These are phyloP conservation scores for Glareola pratincola DNA, from an alignment of 2,113 vertebrate genomes.

Conservation along the genomic window DNA sequence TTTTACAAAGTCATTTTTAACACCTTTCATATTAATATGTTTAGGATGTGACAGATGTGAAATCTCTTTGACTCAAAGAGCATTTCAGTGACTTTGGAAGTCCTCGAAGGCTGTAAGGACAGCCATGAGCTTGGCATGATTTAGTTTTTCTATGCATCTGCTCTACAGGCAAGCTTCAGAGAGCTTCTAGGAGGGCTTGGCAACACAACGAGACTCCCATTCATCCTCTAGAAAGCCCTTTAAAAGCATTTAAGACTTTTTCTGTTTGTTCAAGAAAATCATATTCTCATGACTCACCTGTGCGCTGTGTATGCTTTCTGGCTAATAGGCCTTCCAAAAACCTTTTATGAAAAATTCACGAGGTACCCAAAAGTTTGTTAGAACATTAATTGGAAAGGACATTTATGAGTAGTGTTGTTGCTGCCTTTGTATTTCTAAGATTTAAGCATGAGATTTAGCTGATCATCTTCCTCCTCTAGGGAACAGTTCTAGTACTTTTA, in stretches of 20 bases:
- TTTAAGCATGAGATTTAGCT: background rate
- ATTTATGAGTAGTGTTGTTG: background rate
- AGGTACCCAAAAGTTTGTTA: background rate
- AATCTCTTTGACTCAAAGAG: conserved; percentile 36
- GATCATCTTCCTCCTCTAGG: background rate
- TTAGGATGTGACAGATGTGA: conserved; percentile 13
- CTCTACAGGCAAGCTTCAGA: background rate
- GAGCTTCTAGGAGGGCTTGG: background rate
- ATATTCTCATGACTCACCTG: background rate
- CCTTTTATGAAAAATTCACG: background rate
- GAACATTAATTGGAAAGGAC: background rate
- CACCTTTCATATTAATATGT: conserved; percentile 33
- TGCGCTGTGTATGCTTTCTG: background rate
- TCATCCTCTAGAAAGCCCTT: background rate
- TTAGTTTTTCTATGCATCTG: background rate
- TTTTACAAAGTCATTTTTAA: conserved; percentile 13
- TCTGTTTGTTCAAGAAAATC: background rate
- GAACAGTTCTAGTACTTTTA: background rate
- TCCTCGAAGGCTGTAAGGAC: background rate
- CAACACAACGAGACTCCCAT: background rate
- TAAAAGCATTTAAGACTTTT: background rate
- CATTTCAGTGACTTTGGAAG: background rate
- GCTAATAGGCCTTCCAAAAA: background rate
- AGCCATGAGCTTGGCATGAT: background rate
- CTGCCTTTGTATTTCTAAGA: background rate